These are phyloP conservation scores for Bolinopsis microptera DNA, from an alignment of 37 sponge, comb jelly and placozoan genomes.

Conservation along the genomic window DNA sequence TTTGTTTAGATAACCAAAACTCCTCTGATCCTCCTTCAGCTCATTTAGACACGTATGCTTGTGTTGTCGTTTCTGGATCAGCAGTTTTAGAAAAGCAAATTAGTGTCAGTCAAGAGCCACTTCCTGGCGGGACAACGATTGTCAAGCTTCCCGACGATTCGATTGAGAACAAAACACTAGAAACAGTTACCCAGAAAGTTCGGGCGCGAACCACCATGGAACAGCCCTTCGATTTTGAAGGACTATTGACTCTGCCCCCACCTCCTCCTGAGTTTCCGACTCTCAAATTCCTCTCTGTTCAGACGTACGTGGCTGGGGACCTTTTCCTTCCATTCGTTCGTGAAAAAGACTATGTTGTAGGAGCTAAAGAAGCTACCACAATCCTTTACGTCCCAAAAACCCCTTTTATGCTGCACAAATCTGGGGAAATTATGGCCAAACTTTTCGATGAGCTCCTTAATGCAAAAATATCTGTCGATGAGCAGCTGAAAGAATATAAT, in stretches of 20 bases:
- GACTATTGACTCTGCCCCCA: slow-evolving; percentile 4
- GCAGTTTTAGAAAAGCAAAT: slow-evolving; percentile 47
- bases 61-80: slow-evolving; percentile 32
- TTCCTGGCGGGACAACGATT: slow-evolving; percentile 30
- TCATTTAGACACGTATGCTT: background rate
- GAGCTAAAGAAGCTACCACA: slow-evolving; percentile 54
- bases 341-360: slow-evolving; percentile 39
- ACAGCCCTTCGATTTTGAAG: background rate
- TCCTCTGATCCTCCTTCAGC: background rate
- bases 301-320: background rate
- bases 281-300: slow-evolving; percentile 41
- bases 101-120: slow-evolving; percentile 13
- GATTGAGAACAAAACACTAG: background rate
- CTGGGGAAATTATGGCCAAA: slow-evolving; percentile 34
- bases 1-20: background rate
- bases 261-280: slow-evolving; percentile 50
- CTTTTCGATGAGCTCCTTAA: slow-evolving; percentile 30
- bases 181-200: background rate
- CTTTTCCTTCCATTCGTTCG: slow-evolving; percentile 36
- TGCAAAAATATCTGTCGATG: slow-evolving; percentile 11
- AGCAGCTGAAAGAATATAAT: slow-evolving; percentile 29
- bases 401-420: slow-evolving; percentile 49
- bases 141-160: background rate
- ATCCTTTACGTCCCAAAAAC: slow-evolving; percentile 60
- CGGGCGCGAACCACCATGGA: background rate